Conservation (phyloP, 2,113 vertebrate species). For the Dascyllus trimaculatus region DNA sequence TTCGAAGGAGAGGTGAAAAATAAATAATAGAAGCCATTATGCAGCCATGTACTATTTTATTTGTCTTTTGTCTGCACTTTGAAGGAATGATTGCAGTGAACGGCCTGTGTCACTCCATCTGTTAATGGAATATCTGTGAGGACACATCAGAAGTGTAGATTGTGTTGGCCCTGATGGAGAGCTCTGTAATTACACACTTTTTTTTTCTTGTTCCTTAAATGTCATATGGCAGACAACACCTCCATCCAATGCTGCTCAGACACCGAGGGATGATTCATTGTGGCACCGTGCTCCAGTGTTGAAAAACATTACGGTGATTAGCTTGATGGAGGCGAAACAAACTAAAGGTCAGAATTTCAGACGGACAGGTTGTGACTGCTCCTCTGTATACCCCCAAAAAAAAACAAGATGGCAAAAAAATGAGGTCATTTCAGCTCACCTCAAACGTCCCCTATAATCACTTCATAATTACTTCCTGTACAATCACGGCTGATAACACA, state of each 20-base stretch:
- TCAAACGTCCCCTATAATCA: background rate
- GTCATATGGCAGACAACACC: slow-evolving; percentile 38
- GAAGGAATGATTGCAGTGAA: slow-evolving; percentile 11
- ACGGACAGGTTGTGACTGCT: slow-evolving; percentile 50
- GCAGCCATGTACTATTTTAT: slow-evolving; percentile 7
- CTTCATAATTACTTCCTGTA: background rate
- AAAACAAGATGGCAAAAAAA: background rate
- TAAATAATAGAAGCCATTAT: slow-evolving; percentile 53
- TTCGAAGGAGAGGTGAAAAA: slow-evolving; percentile 50
- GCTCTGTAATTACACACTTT: slow-evolving; percentile 32
- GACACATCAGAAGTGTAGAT: slow-evolving; percentile 24
- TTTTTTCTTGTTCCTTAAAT: slow-evolving; percentile 30
- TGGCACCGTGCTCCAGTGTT: slow-evolving; percentile 48
- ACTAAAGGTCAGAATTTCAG: slow-evolving; percentile 55
- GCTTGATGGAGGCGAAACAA: slow-evolving; percentile 45
- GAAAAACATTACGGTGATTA: slow-evolving; percentile 53
- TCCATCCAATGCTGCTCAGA: slow-evolving; percentile 20
- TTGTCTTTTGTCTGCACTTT: slow-evolving; percentile 5
- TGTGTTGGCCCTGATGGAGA: background rate
- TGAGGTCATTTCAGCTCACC: slow-evolving; percentile 19
- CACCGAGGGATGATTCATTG: slow-evolving; percentile 43
- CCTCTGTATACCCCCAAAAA: background rate
- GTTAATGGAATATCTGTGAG: slow-evolving; percentile 31
- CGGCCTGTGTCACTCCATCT: slow-evolving; percentile 14
- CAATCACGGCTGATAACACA: background rate